Evolutionary conservation across 2,888 invertebrate species (phyloP).

Genomic region (Nemapogon koenigi): DNA sequence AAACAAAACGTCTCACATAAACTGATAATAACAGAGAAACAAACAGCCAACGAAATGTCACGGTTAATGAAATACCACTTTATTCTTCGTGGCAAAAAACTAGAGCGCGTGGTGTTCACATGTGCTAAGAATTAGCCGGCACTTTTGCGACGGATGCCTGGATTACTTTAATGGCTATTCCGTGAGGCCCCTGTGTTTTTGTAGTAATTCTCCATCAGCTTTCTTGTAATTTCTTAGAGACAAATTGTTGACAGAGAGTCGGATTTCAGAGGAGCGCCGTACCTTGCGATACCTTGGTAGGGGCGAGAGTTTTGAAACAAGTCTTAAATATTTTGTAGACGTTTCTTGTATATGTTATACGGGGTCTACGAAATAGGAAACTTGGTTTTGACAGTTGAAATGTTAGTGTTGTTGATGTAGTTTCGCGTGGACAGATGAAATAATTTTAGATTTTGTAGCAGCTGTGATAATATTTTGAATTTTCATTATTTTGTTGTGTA

Average conservation of each 20-base stretch:
- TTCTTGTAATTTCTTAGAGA: constrained; percentile 36
- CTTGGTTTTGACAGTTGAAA: constrained; percentile 43
- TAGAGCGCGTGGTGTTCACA: constrained; percentile 22
- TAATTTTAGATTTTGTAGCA: constrained; percentile 25
- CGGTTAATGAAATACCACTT: constrained; percentile 57
- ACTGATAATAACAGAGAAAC: constrained; percentile 19
- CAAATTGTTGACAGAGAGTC: constrained; percentile 61
- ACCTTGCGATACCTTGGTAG: constrained; percentile 23
- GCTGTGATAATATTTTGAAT: no score
- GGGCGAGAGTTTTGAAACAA: neutral
- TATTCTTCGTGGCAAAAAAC: constrained; percentile 51
- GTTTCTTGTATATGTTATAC: constrained; percentile 26
- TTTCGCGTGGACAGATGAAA: constrained; percentile 51
- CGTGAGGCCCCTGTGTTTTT: constrained; percentile 32
- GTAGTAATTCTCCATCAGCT: constrained; percentile 32
- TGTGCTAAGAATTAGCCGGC: constrained; percentile 48
- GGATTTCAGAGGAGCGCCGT: constrained; percentile 48
- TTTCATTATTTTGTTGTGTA: no score
- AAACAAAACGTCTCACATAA: constrained; percentile 20
- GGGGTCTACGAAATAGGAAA: constrained; percentile 35
- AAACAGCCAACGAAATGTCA: constrained; percentile 28
- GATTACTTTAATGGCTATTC: constrained; percentile 57
- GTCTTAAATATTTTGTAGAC: neutral
- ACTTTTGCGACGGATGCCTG: constrained; percentile 39
- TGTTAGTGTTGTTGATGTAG: constrained; percentile 34